Evolutionary conservation across 2,888 invertebrate species (phyloP), one percentile per base, ranked within the genome.

Genomic region (Plebejus melissa): DNA sequence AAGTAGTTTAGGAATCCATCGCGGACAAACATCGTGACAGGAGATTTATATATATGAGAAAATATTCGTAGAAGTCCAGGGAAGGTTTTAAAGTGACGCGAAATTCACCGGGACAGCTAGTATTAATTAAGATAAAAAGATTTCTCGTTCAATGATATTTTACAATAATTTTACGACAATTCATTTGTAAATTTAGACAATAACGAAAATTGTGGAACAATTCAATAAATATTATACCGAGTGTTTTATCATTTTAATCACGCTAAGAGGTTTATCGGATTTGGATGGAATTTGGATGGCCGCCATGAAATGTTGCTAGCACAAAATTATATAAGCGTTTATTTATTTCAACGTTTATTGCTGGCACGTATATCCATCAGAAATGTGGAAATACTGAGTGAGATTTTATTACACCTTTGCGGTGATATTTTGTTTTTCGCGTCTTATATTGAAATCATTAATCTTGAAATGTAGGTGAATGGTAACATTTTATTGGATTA

Each of bases 281-380:
- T 46, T 46, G 71, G 41, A 71, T 71, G 71, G 71, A 71, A 46
- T 71, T 71, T 71, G 71, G 71, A 71, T 28, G 71, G 71, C 41
- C 22, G 71, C 71, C 71, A 71, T 11, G 46, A 65, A 65, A 60
- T 28, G 60, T 60, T 60, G 28, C 60, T 28, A 65, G 65, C 65
- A 65, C 32, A 65, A 60, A 60, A 65, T 65, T 36, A 36, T 65
- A 16, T 65, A 65, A 65, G 0, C 28, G 13, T 65, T 36, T 65
- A 5, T 65, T 65, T 65, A 65, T 65, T 65, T 65, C 4, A 4
- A 65, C 4, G 32, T 65, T 32, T 65, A 65, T 36, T 36, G 65
- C 65, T 65, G 65, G 65, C 65, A 65, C 32, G 32, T 36, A 36
- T 32, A 16, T 32, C 65, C 65, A 65, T 65, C 36, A 65, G 65